phyloP scores from a whole-genome alignment of 92 coral and sea anemone genomes.

The Epizoanthus ramosus region DNA sequence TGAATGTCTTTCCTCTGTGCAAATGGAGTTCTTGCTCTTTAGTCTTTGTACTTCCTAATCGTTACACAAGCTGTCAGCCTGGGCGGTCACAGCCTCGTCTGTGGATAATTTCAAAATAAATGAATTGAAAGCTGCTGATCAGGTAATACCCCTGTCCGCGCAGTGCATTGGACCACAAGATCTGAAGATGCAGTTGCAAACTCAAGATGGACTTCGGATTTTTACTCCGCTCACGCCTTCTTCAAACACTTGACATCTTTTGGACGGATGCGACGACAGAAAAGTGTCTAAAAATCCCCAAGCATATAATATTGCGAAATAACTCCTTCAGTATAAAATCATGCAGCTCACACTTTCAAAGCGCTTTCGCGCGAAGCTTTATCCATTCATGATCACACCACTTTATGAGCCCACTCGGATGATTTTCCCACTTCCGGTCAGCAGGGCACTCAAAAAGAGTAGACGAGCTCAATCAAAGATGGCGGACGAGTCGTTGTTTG shows the following conservation, averaged over 20 bases:
- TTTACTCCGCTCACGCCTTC: too few relatives aligned
- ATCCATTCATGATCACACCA: constrained; percentile 5
- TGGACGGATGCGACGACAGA: not conserved
- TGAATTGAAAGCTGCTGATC: not conserved
- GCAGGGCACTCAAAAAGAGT: constrained; percentile 28
- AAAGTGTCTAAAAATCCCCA: not conserved
- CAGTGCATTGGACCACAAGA: too few relatives aligned
- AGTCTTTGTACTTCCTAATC: not conserved
- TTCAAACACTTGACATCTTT: too few relatives aligned
- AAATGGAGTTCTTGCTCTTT: not conserved
- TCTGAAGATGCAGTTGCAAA: too few relatives aligned
- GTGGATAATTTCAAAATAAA: not conserved
- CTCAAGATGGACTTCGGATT: too few relatives aligned
- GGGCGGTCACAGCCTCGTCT: not conserved
- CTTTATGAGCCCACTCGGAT: constrained; percentile 19
- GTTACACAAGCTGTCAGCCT: not conserved
- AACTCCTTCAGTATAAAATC: not conserved
- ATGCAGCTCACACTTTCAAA: not conserved
- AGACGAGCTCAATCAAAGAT: constrained; percentile 41
- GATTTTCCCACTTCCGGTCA: constrained; percentile 42
- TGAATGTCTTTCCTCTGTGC: not conserved
- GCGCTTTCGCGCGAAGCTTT: not conserved
- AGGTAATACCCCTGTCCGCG: not conserved
- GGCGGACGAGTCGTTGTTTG: constrained; percentile 60
- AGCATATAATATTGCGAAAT: constrained; percentile 14